Percentiles rank a stretch among this genome's conserved stretches.
phyloP scores from a whole-genome alignment of 2,888 invertebrate species.

The Neuroscelio doddi region DNA sequence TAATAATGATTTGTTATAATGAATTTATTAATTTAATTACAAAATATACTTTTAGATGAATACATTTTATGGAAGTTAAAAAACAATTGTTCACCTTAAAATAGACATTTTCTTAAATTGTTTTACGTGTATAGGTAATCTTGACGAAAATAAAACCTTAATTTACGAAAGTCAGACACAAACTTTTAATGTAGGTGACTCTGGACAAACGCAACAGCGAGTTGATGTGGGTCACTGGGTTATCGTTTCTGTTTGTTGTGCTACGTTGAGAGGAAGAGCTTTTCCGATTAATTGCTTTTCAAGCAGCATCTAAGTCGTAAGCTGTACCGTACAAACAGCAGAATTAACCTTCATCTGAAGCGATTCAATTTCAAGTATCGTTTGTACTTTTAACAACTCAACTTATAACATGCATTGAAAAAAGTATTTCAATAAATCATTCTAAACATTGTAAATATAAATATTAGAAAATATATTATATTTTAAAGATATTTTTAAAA shows the following conservation, averaged over 20 bases:
- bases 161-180: constrained; percentile 10
- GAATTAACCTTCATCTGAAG: constrained; percentile 14
- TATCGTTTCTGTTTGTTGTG: constrained; percentile 55
- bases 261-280: constrained; percentile 43
- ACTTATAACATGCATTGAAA: neutral
- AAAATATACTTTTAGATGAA: too few species aligned
- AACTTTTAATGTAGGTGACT: constrained; percentile 36
- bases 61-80: too few species aligned
- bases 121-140: too few species aligned
- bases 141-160: too few species aligned
- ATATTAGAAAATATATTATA: too few species aligned
- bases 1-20: too few species aligned
- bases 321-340: constrained; percentile 6
- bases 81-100: too few species aligned
- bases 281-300: constrained; percentile 58
- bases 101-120: too few species aligned
- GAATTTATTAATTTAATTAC: too few species aligned
- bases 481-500: neutral
- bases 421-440: neutral
- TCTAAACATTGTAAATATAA: neutral
- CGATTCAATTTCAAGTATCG: constrained; percentile 3
- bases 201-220: constrained; percentile 21
- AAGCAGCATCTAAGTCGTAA: constrained; percentile 22
- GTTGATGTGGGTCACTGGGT: constrained; percentile 62
- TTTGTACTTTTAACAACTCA: neutral